Evolutionary conservation across 2,797 vertebrate genomes (phyloP).

Genomic region (Thaleichthys pacificus): DNA sequence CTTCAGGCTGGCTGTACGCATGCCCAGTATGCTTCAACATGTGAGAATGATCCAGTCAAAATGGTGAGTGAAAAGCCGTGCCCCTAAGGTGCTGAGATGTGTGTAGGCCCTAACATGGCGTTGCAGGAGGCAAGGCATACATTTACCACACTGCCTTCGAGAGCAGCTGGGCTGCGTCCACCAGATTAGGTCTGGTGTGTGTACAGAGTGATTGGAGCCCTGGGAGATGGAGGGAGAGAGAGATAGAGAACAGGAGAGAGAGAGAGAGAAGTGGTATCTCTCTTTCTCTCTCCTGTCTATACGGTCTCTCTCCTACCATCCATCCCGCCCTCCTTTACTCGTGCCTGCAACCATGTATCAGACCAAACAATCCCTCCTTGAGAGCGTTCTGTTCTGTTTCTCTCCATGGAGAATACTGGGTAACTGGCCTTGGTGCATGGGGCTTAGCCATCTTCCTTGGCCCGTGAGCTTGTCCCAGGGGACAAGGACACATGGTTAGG

Average conservation of each 20-base stretch:
- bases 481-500: slow-evolving; percentile 14
- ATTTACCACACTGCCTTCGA: too few species aligned
- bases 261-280: slow-evolving; percentile 4
- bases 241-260: not conserved
- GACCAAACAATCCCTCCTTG: not conserved
- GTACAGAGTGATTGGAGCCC: too few species aligned
- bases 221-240: not conserved
- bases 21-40: too few species aligned
- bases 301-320: not conserved
- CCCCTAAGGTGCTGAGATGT: too few species aligned
- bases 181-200: too few species aligned
- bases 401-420: not conserved
- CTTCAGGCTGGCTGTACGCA: too few species aligned
- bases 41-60: too few species aligned
- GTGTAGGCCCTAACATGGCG: too few species aligned
- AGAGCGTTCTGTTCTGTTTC: not conserved
- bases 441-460: slow-evolving; percentile 7
- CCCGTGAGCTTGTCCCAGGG: slow-evolving; percentile 25
- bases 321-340: not conserved
- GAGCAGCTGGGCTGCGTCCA: too few species aligned
- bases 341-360: not conserved
- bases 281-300: slow-evolving; percentile 13
- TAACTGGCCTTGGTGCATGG: not conserved
- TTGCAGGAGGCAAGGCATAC: too few species aligned
- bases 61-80: too few species aligned